Conservation (phyloP, 1,140 invertebrate genomes). For the Pentalonia nigronervosa region DNA sequence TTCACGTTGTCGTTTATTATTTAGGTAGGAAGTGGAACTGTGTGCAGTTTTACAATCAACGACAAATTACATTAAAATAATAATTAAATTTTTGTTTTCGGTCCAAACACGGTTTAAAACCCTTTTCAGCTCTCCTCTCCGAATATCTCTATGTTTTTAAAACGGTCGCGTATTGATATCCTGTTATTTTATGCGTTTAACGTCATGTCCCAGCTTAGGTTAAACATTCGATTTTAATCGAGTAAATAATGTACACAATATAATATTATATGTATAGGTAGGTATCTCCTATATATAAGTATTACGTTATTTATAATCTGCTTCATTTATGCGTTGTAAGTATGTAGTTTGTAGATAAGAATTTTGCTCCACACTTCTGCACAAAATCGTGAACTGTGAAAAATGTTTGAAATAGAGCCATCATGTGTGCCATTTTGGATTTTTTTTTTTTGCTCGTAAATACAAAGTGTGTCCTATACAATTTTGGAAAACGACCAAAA, state of each 20-base stretch:
- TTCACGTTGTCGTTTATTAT: neutral
- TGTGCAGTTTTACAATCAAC: neutral
- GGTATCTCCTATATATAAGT: neutral
- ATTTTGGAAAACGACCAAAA: neutral
- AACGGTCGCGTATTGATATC: neutral
- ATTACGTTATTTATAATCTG: neutral
- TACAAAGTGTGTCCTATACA: neutral
- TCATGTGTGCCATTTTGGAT: neutral
- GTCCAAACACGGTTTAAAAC: neutral
- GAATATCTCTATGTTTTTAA: neutral
- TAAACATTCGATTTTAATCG: neutral
- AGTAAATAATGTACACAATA: neutral
- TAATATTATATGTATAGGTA: neutral
- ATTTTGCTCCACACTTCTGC: neutral
- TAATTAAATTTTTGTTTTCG: neutral
- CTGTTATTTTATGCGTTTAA: neutral
- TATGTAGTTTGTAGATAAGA: neutral
- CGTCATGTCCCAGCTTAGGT: neutral
- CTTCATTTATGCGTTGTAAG: neutral
- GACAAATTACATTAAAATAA: neutral
- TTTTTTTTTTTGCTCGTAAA: neutral
- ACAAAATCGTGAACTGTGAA: neutral
- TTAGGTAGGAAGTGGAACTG: neutral
- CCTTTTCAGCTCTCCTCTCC: neutral
- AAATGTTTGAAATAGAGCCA: neutral